Conservation (phyloP, 2,888 invertebrate genomes). For the Masnerella sp. region DNA sequence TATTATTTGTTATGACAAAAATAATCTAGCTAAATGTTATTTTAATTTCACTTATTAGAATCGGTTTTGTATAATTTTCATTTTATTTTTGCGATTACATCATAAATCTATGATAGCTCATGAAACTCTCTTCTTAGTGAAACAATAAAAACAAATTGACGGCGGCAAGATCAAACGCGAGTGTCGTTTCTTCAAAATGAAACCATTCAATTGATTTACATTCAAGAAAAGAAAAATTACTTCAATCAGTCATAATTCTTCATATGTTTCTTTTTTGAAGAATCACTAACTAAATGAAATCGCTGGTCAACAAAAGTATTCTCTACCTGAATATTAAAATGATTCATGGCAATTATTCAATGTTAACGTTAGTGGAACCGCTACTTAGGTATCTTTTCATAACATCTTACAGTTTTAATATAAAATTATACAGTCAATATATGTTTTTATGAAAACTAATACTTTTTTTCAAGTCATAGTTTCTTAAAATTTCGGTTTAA, state of each 20-base stretch:
- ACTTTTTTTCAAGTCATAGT: too few species aligned
- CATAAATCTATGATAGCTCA: slow-evolving; percentile 67
- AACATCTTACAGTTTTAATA: slow-evolving; percentile 22
- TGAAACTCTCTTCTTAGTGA: slow-evolving; percentile 67
- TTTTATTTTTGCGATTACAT: slow-evolving; percentile 75
- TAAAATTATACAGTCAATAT: too few species aligned
- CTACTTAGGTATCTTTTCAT: slow-evolving; percentile 30
- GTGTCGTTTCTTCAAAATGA: slow-evolving; percentile 44
- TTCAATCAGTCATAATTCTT: slow-evolving; percentile 50
- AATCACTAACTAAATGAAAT: slow-evolving; percentile 36
- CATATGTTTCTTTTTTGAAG: slow-evolving; percentile 30
- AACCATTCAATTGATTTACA: slow-evolving; percentile 53
- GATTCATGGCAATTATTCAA: slow-evolving; percentile 43
- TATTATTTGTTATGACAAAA: too few species aligned
- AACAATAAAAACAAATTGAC: slow-evolving; percentile 56
- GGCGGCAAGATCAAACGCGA: slow-evolving; percentile 58
- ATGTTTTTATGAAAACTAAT: too few species aligned
- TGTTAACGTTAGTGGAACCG: slow-evolving; percentile 33
- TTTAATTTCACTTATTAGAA: too few species aligned
- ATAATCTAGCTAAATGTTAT: too few species aligned
- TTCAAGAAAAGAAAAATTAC: slow-evolving; percentile 50
- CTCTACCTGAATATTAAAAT: slow-evolving; percentile 42
- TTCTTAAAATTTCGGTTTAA: too few species aligned
- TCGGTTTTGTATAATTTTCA: too few species aligned
- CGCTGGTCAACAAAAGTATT: too few species aligned